Conservation (phyloP, 2,888 invertebrate genomes). For the Graphium colonna region DNA sequence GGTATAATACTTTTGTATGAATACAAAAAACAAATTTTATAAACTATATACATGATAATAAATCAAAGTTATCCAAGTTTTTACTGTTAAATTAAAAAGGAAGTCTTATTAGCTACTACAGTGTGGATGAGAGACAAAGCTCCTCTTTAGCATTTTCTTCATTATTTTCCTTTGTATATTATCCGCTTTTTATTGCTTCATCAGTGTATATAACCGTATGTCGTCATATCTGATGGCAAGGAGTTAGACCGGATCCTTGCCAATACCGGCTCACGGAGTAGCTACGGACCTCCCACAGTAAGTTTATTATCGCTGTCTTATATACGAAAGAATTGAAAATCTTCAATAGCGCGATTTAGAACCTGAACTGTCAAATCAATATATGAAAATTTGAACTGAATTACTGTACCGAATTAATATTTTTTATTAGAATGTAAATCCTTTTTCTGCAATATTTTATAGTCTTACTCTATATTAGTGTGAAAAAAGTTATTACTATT, state of each 20-base stretch:
- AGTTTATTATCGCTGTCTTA: constrained; percentile 19
- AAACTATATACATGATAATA: no score
- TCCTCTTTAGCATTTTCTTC: constrained; percentile 69
- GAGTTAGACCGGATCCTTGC: constrained; percentile 69
- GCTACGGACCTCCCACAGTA: constrained; percentile 66
- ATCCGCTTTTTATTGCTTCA: constrained; percentile 41
- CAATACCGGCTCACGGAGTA: constrained; percentile 69
- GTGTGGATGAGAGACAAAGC: constrained; percentile 66
- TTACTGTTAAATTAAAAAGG: constrained; percentile 54
- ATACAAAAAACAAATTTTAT: no score
- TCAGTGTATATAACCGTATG: constrained; percentile 36
- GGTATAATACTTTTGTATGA: no score
- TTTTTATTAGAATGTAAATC: not conserved
- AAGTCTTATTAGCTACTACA: constrained; percentile 73
- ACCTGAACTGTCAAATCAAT: constrained; percentile 24
- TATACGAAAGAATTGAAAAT: constrained; percentile 40
- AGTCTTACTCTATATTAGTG: not conserved
- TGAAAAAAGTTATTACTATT: not conserved
- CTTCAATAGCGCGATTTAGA: constrained; percentile 57
- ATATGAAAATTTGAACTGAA: not conserved
- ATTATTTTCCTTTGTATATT: not conserved
- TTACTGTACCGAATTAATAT: not conserved
- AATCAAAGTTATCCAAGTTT: no score
- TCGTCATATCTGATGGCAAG: constrained; percentile 67
- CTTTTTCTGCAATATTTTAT: not conserved